These are phyloP conservation scores for Drosophila paulistorum DNA, from an alignment of 1,140 invertebrate genomes.

Conservation along the genomic window DNA sequence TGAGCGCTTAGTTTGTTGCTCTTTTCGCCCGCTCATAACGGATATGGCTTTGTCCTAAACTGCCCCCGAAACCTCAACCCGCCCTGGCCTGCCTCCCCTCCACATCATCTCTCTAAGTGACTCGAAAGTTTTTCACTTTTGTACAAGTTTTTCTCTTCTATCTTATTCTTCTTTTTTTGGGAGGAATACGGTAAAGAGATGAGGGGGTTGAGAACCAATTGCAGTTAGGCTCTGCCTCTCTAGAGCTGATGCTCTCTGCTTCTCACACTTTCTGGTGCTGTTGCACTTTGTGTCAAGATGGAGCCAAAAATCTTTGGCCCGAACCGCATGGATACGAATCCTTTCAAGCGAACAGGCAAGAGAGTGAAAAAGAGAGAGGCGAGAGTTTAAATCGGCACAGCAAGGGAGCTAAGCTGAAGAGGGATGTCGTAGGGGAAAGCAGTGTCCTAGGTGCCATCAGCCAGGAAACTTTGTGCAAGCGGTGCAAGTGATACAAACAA, in stretches of 20 bases:
- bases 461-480: conserved; percentile 19
- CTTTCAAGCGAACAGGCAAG: conserved; percentile 15
- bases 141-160: conserved; percentile 46
- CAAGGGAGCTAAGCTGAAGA: conserved; percentile 1
- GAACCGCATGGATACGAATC: conserved; percentile 19
- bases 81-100: conserved; percentile 1
- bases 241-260: conserved; percentile 6
- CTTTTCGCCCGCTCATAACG: conserved; percentile 57
- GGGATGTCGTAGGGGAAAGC: not conserved
- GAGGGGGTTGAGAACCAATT: conserved; percentile 1
- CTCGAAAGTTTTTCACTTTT: conserved; percentile 59
- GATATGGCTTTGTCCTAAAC: conserved; percentile 78
- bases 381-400: conserved; percentile 30
- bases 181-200: not conserved
- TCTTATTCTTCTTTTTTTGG: conserved; percentile 3
- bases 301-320: conserved; percentile 16
- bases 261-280: not conserved
- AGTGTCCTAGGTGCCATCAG: conserved; percentile 3
- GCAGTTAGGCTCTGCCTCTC: conserved; percentile 13
- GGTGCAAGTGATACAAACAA: conserved; percentile 42
- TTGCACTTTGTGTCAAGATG: conserved; percentile 18
- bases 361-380: conserved; percentile 25
- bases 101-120: conserved; percentile 19
- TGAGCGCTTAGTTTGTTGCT: conserved; percentile 71
- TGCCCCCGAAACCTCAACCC: conserved; percentile 56